Percentiles rank a stretch among this genome's conserved stretches.
Conservation (phyloP, 2,888 invertebrate genomes). For the Chironomus riparius region DNA sequence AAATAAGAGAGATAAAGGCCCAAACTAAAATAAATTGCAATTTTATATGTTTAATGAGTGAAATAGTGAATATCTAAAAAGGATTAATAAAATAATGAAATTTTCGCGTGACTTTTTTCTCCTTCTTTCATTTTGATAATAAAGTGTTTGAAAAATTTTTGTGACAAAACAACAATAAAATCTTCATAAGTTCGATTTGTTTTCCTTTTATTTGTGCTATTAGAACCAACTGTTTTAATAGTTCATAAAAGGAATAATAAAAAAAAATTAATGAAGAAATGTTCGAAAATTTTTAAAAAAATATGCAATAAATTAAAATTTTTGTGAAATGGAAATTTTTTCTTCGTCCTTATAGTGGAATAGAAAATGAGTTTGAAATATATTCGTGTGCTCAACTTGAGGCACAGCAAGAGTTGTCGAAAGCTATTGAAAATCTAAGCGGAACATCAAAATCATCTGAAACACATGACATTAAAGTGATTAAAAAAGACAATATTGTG, state of each 20-base stretch:
- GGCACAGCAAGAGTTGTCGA: conserved; percentile 35
- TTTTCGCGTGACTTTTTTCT: neutral
- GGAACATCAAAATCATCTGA: neutral
- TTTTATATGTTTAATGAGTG: neutral
- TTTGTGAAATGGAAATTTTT: neutral
- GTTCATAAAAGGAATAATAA: too few species aligned
- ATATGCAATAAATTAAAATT: neutral
- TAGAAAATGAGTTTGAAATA: conserved; percentile 44
- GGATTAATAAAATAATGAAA: neutral
- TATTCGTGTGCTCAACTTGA: conserved; percentile 43
- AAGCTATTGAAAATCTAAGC: conserved; percentile 22
- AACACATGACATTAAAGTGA: conserved; percentile 7
- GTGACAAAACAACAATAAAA: neutral
- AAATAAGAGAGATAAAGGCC: neutral
- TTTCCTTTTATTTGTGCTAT: too few species aligned
- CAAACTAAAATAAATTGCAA: neutral
- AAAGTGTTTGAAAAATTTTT: too few species aligned
- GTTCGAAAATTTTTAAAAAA: neutral
- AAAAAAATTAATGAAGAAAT: neutral
- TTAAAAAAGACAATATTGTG: conserved; percentile 23
- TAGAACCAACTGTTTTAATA: too few species aligned
- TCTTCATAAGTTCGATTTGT: neutral
- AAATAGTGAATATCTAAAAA: neutral
- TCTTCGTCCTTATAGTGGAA: conserved; percentile 38
- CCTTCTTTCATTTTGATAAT: neutral